Conservation (phyloP, 2,113 vertebrate species). For the Otolemur garnettii region DNA sequence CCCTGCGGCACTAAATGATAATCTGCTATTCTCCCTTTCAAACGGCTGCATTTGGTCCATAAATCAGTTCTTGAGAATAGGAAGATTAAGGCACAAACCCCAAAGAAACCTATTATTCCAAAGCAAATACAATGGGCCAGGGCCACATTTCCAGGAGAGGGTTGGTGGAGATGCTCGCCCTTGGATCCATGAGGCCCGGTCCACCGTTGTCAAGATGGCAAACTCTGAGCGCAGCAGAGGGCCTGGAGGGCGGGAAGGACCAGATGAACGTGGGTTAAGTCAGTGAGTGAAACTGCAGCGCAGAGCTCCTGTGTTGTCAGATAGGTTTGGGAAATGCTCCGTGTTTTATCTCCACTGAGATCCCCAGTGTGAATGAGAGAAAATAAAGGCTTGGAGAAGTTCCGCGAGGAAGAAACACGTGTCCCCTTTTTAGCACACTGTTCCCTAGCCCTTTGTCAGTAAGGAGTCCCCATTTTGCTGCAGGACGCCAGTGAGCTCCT, state of each 20-base stretch:
- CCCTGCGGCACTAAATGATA: background rate
- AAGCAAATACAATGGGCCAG: background rate
- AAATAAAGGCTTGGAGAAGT: background rate
- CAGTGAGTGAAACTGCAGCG: fast-evolving
- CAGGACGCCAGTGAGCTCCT: background rate
- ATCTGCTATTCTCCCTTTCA: background rate
- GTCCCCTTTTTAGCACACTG: background rate
- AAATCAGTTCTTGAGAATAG: background rate
- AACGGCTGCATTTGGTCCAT: background rate
- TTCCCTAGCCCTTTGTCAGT: background rate
- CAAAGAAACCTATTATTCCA: background rate
- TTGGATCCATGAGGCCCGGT: background rate
- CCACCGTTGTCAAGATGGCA: background rate
- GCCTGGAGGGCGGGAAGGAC: background rate
- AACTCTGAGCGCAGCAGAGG: background rate
- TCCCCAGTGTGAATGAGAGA: background rate
- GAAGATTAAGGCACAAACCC: background rate
- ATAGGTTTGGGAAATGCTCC: background rate
- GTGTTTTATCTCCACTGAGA: background rate
- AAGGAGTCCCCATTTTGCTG: background rate
- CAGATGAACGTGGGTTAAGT: background rate
- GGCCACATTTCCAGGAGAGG: background rate
- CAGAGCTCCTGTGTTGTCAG: background rate
- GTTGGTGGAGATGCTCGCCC: background rate
- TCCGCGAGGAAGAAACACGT: background rate